These are phyloP conservation scores for Spilosoma lubricipeda DNA, from an alignment of 2,888 invertebrate genomes.

Conservation along the genomic window DNA sequence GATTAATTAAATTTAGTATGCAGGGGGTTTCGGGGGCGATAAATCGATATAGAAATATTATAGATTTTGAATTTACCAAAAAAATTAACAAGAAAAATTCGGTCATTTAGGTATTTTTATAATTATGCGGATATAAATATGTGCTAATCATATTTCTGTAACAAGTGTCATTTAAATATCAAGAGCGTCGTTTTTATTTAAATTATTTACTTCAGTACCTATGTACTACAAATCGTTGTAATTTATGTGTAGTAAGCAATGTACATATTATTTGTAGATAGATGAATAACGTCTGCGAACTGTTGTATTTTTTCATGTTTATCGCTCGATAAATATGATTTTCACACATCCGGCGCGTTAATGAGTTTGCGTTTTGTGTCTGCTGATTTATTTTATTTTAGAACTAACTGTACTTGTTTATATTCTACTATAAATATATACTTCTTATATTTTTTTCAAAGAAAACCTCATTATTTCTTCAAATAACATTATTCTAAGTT, in stretches of 20 bases:
- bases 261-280: conserved; percentile 25
- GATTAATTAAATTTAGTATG: too few relatives aligned
- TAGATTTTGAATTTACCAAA: too few relatives aligned
- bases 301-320: conserved; percentile 24
- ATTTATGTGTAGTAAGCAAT: conserved; percentile 37
- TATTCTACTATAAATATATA: background rate
- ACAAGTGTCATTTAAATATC: conserved; percentile 22
- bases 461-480: background rate
- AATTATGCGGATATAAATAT: background rate
- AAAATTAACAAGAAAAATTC: too few relatives aligned
- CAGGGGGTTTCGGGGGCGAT: too few relatives aligned
- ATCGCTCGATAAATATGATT: conserved; percentile 29
- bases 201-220: conserved; percentile 31
- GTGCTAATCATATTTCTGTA: conserved; percentile 10
- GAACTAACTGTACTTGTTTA: background rate
- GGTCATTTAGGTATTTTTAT: too few relatives aligned
- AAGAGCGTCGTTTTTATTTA: conserved; percentile 30
- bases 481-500: background rate
- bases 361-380: conserved; percentile 28
- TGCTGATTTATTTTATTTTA: background rate
- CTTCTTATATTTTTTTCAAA: background rate
- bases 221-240: conserved; percentile 15
- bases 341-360: conserved; percentile 36
- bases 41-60: too few relatives aligned
- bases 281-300: conserved; percentile 19